Base-by-base conservation (phyloP, 2,113 vertebrate species). In the Saiga tatarica region DNA sequence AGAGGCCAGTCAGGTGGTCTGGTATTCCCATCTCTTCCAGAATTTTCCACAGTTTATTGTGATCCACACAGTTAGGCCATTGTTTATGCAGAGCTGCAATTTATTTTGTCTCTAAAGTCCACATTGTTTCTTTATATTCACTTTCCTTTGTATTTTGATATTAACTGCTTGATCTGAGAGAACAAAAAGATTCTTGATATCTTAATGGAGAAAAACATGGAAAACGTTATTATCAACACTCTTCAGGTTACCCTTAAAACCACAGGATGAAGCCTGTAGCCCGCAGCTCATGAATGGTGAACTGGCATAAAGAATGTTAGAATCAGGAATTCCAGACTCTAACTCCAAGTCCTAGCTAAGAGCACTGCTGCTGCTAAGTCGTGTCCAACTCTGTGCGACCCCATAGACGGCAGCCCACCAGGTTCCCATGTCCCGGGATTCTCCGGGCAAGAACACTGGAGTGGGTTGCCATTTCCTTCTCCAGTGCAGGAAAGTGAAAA, bases 131-230 rank as follows among this genome's bases (percentile, higher is more conserved):
- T 91, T 62, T 59, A 21, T 60, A n/a, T 2, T 52, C 23, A 42
- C 57, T 81, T 39, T 67, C 25, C 84, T 88, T 89, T 94, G 36
- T 79, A 28, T 71, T 91, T 95, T 97, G 39, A 25, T 93, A 67
- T 81, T 55, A 89, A 86, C 88, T 94, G 3, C 60, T 97, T 83
- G 50, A 6, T 45, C 13, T 57, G 89, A 91, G 26, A 85, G 17
- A 88, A 28, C 26, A 59, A 62, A 89, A 82, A 55, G 11, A 67
- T 71, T 74, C 23, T 59, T 57, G n/a, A 94, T 62, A 42, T 12
- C 7, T 93, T 89, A 33, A 25, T 88, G 17, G 78, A 52, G 92
- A 42, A 59, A 89, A 88, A 28, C 45, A 71, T 6, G 3, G 8
- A 6, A 36, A 62, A 6, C 25, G 19, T 26, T 30, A 83, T 5